phyloP scores from a whole-genome alignment of 2,797 vertebrate species.

The Todus mexicanus region DNA sequence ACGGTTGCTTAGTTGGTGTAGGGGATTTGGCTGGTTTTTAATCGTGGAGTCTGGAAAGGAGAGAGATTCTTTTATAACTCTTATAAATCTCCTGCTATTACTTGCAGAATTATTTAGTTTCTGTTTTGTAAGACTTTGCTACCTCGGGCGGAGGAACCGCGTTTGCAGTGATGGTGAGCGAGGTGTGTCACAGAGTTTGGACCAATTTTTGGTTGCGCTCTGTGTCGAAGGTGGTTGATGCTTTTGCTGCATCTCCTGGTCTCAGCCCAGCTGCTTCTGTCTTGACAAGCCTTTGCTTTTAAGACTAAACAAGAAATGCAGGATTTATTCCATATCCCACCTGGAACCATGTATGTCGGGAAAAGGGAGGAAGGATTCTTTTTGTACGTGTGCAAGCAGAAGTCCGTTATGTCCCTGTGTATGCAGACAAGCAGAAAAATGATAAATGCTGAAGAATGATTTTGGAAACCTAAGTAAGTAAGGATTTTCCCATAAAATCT shows the following conservation, averaged over 20 bases:
- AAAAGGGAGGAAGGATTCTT: background rate
- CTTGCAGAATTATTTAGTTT: background rate
- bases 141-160: background rate
- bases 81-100: background rate
- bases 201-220: background rate
- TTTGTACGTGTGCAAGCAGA: background rate
- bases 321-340: background rate
- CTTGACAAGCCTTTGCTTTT: background rate
- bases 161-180: background rate
- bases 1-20: background rate
- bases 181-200: background rate
- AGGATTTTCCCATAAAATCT: background rate
- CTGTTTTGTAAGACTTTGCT: background rate
- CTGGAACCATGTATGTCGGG: background rate
- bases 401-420: background rate
- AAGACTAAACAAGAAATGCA: background rate
- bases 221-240: background rate
- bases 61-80: background rate
- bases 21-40: background rate
- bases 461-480: background rate
- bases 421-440: background rate
- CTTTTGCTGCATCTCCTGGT: background rate
- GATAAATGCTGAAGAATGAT: background rate
- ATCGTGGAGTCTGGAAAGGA: background rate
- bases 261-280: background rate